Conservation (phyloP, 2,797 vertebrate species). For the Emydoidea blandingii region DNA sequence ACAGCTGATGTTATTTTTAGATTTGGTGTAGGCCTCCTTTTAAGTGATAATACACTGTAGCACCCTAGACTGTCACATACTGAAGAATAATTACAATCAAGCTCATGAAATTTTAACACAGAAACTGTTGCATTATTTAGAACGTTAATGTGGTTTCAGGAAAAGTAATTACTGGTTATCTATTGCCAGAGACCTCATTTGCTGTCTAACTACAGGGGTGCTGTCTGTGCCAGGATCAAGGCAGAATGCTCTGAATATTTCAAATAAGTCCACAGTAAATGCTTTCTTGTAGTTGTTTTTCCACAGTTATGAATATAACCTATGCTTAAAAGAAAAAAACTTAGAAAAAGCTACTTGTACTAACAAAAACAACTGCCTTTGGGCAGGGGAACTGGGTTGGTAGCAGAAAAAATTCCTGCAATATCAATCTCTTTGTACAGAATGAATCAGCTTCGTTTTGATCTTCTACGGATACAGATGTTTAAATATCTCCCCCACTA, state of each 20-base stretch:
- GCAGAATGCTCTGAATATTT: constrained; percentile 50
- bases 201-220: constrained; percentile 40
- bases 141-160: constrained; percentile 52
- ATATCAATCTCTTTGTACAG: constrained; percentile 26
- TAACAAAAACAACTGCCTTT: not conserved
- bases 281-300: constrained; percentile 24
- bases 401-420: not conserved
- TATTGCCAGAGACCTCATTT: constrained; percentile 44
- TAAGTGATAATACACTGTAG: constrained; percentile 22
- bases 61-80: constrained; percentile 20
- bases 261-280: constrained; percentile 46
- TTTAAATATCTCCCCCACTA: constrained; percentile 3
- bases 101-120: constrained; percentile 73
- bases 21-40: not conserved
- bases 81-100: constrained; percentile 67
- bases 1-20: constrained; percentile 62
- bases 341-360: not conserved
- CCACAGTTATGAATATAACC: not conserved
- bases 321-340: not conserved
- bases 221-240: constrained; percentile 46
- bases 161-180: constrained; percentile 69
- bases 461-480: constrained; percentile 3
- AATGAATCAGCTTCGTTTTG: constrained; percentile 20
- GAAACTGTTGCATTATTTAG: constrained; percentile 67
- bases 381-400: not conserved